Base-by-base conservation (phyloP, 1,140 invertebrate genomes). In the Capitella teleta region DNA sequence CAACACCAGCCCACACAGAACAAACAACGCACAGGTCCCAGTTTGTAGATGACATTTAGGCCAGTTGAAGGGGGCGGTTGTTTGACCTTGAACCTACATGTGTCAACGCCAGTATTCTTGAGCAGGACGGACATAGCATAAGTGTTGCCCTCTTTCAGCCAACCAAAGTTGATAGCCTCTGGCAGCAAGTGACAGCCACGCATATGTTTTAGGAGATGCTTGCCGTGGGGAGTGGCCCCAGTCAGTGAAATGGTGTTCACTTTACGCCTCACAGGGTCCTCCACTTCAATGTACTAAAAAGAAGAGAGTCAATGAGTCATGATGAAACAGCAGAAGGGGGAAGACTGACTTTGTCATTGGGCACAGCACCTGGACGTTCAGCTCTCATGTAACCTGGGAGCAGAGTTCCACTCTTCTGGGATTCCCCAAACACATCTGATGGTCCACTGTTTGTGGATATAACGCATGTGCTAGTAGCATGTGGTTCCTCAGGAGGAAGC, bases 51-150 rank as follows among this genome's bases (percentile, higher is more conserved):
- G 8, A 71, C 56, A 37, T 60, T 57, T 8, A 73, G 55, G 1
- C 70, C 70, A 38, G 68, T 71, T 21, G 63, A 57, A 5, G 68
- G 67, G 14, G 68, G 66, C 25, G 70, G 70, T 48, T 70, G 68
- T 49, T 59, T 61, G 3, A 73, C 46, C 51, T 67, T 70, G 57
- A 63, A 73, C 30, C 67, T 52, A 54, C 69, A 72, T 1, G 63
- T 55, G 49, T 73, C 70, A 28, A 67, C 55, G 26, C 70, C 69
- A 21, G 65, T 68, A 53, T 73, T 73, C 38, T 61, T 65, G 24
- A 69, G 55, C 21, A 45, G 44, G 14, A 72, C 60, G 42, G 49
- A 60, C 49, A 57, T 66, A 34, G 47, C 32, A 37, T 72, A 72
- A 12, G 63, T 70, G 49, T 55, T 57, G 0, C 69, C 69, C 47